These are phyloP conservation scores for Leptocoma aspasia DNA, from an alignment of 2,113 vertebrate species.

Conservation along the genomic window DNA sequence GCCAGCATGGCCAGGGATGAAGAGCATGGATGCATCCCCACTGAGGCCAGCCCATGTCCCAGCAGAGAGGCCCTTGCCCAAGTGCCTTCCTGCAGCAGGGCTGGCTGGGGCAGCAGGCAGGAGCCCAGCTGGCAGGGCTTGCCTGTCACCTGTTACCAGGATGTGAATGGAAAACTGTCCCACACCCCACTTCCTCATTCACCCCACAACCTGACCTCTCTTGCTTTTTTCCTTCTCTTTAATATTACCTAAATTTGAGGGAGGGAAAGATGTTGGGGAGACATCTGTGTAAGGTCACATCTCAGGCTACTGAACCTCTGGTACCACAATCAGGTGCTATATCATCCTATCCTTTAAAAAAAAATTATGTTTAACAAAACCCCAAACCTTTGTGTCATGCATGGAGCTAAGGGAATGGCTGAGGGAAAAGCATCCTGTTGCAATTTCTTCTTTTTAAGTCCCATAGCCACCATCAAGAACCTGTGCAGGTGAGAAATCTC, in stretches of 20 bases:
- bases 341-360: not conserved
- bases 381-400: not conserved
- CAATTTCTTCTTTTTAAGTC: not conserved
- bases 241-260: not conserved
- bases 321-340: not conserved
- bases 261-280: not conserved
- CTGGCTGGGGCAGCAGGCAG: not conserved
- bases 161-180: not conserved
- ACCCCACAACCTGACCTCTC: not conserved
- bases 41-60: accelerated
- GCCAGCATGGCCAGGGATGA: accelerated
- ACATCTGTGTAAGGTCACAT: not conserved
- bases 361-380: not conserved
- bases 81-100: not conserved
- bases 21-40: accelerated
- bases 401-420: not conserved
- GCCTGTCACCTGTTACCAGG: not conserved
- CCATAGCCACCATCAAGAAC: not conserved
- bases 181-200: accelerated
- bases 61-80: not conserved
- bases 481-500: not conserved
- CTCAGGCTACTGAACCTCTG: not conserved
- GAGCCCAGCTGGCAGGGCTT: not conserved
- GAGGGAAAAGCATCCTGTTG: not conserved
- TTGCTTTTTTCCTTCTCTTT: not conserved